Evolutionary conservation across 2,113 vertebrate genomes (phyloP).

Genomic region (Pontoporia blainvillei): DNA sequence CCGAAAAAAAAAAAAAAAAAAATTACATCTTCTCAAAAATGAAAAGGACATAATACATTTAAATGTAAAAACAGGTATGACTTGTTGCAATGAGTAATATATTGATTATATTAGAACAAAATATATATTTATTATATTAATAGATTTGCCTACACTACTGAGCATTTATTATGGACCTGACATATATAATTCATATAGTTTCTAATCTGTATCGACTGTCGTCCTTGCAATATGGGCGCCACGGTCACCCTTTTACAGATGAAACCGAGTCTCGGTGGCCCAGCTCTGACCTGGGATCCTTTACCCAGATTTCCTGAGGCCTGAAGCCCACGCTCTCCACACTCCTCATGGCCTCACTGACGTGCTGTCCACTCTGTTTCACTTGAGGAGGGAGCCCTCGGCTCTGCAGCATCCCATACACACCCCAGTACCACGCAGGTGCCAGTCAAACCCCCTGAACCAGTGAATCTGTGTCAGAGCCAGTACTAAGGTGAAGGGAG

Average conservation of each 20-base stretch:
- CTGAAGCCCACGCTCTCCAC: neutral
- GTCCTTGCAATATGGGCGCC: neutral
- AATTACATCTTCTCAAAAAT: neutral
- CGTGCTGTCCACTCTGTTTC: too few relatives aligned
- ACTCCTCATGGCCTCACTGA: neutral
- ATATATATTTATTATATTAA: neutral
- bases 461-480: too few relatives aligned
- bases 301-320: neutral
- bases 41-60: neutral
- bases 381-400: neutral
- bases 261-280: neutral
- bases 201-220: neutral
- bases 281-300: neutral
- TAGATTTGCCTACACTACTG: neutral
- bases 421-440: too few relatives aligned
- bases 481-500: rapidly evolving
- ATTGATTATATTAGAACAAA: neutral
- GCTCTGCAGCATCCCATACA: neutral
- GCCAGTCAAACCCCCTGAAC: neutral
- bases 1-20: neutral
- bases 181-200: neutral
- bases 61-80: neutral
- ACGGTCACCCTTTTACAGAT: neutral
- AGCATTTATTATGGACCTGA: neutral
- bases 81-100: neutral